A percentile compares a stretch with the other conserved stretches of the same genome.
phyloP scores from a whole-genome alignment of 1,140 invertebrate species.

The Drosophila pseudoobscura region DNA sequence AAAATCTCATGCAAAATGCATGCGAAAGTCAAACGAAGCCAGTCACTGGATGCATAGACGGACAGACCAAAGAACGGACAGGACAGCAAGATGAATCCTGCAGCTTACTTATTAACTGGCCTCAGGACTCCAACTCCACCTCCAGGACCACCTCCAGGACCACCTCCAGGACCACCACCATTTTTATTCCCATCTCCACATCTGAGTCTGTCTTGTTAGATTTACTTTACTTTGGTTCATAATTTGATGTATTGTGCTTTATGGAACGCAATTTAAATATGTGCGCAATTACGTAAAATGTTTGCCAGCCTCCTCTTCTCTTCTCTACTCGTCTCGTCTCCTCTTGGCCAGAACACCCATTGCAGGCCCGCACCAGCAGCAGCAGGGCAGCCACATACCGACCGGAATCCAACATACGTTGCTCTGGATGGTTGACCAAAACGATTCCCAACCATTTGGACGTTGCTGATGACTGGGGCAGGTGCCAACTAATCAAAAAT shows the following conservation, averaged over 20 bases:
- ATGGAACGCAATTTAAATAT: conserved; percentile 77
- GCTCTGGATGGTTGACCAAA: conserved; percentile 47
- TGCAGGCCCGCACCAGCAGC: too few species aligned
- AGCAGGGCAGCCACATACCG: not conserved
- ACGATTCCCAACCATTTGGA: conserved; percentile 47
- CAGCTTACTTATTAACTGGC: conserved; percentile 51
- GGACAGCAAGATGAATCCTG: conserved; percentile 21
- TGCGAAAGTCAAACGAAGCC: conserved; percentile 19
- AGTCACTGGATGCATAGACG: not conserved
- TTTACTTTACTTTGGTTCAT: conserved; percentile 70
- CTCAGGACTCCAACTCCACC: conserved; percentile 10
- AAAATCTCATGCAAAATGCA: conserved; percentile 72
- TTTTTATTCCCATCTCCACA: not conserved
- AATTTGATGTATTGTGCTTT: conserved; percentile 73
- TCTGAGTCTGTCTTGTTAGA: conserved; percentile 38
- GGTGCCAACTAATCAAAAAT: conserved; percentile 79
- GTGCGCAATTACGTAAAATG: conserved; percentile 79
- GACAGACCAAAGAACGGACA: conserved; percentile 1
- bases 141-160: not conserved
- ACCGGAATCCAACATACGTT: conserved; percentile 28
- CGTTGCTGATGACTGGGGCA: conserved; percentile 50
- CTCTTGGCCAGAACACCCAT: too few species aligned
- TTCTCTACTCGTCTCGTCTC: too few species aligned
- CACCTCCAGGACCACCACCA: not conserved
- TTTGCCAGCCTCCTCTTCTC: conserved; percentile 41